A percentile compares a stretch with the other conserved stretches of the same genome.
Evolutionary conservation across 2,113 vertebrate species (phyloP).

Genomic region (Mesoclemmys tuberculata): DNA sequence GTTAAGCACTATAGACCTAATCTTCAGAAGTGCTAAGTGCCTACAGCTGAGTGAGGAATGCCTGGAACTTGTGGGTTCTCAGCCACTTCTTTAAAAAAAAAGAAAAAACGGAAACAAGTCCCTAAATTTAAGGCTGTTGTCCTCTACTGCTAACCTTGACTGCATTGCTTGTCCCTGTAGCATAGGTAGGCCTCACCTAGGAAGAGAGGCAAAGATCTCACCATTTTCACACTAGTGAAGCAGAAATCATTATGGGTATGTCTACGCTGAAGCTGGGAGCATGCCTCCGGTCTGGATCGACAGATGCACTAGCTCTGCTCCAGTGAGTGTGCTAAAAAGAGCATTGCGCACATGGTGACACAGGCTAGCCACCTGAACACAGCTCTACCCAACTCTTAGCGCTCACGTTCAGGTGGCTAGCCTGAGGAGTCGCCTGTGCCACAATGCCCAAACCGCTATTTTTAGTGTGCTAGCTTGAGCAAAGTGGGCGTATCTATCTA

Average conservation of each 20-base stretch:
- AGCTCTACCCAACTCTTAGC: too few relatives aligned
- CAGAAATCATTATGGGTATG: conserved; percentile 59
- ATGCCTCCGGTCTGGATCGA: too few relatives aligned
- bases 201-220: conserved; percentile 37
- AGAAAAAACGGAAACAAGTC: neutral
- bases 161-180: conserved; percentile 25
- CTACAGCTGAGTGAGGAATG: neutral
- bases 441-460: too few relatives aligned
- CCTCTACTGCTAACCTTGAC: conserved; percentile 36
- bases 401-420: too few relatives aligned
- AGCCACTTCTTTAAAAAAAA: neutral
- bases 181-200: neutral
- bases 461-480: too few relatives aligned
- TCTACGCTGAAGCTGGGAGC: conserved; percentile 34
- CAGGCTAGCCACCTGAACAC: too few relatives aligned
- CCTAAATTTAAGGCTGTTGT: neutral
- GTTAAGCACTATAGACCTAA: too few relatives aligned
- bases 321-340: too few relatives aligned
- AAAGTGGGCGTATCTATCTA: too few relatives aligned
- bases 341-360: too few relatives aligned
- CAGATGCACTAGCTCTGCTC: too few relatives aligned
- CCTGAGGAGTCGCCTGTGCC: too few relatives aligned
- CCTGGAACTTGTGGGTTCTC: neutral
- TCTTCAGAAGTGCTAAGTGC: neutral
- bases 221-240: conserved; percentile 36